phyloP scores from a whole-genome alignment of 2,888 invertebrate species.

The Silvanus unidentatus region DNA sequence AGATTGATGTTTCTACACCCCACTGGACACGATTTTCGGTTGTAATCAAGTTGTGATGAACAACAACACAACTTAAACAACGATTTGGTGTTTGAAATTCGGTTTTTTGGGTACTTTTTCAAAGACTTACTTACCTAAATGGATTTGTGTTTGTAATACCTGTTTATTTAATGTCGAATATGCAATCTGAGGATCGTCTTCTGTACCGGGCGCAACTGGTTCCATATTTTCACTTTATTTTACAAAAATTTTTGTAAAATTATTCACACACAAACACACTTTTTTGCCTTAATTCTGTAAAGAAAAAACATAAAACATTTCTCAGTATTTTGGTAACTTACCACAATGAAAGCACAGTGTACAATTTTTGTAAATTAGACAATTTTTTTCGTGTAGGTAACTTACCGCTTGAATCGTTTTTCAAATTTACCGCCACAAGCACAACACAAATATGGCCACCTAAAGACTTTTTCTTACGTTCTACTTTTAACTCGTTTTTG shows the following conservation, averaged over 20 bases:
- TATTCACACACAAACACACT: constrained; percentile 18
- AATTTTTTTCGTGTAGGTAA: constrained; percentile 13
- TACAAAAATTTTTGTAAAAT: constrained; percentile 1
- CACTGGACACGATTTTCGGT: not conserved
- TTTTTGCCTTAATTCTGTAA: constrained; percentile 16
- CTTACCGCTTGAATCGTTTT: constrained; percentile 28
- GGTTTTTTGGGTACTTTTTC: constrained; percentile 4
- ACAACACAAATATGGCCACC: constrained; percentile 28
- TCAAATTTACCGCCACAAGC: constrained; percentile 29
- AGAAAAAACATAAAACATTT: constrained; percentile 10
- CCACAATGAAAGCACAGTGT: not conserved
- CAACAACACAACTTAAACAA: constrained; percentile 26
- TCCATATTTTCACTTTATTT: constrained; percentile 29
- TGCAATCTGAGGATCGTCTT: constrained; percentile 34
- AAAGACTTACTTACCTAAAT: not conserved
- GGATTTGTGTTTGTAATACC: constrained; percentile 26
- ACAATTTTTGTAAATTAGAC: not conserved
- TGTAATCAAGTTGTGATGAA: constrained; percentile 27
- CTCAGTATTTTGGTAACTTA: constrained; percentile 3
- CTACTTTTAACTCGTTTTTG: no score
- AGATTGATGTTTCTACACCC: not conserved
- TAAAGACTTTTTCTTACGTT: not conserved
- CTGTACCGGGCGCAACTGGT: constrained; percentile 39
- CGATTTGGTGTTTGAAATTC: constrained; percentile 22
- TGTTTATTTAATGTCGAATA: constrained; percentile 32